Evolutionary conservation across 1,140 invertebrate species (phyloP), one percentile per base, ranked within the genome.

Genomic region (Phymorhynchus buccinoides): DNA sequence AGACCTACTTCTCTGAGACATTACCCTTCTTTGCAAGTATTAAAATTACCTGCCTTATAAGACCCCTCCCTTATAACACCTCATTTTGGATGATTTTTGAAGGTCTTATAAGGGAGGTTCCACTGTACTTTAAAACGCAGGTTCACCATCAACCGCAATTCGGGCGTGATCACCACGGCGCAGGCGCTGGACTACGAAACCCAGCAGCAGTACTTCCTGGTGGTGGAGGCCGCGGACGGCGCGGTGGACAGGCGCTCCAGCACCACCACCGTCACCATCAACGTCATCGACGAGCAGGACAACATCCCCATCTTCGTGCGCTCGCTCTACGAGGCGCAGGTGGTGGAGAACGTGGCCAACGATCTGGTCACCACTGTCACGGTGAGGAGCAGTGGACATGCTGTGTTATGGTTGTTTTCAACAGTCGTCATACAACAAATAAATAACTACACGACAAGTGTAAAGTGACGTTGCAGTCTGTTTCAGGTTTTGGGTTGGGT

Each of bases 261-360:
- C 41, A 84, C 87, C 16, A 77, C 88, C 7, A 88, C 84, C 62
- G 87, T 91, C 22, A 90, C 86, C 27, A 87, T 91, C 62, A 86
- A 84, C 78, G 89, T 91, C 1, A 30, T 83, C 30, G 90, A 91
- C 83, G 48, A 86, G 12, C 66, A 89, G 22, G 90, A 91, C 84
- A 80, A 83, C 27, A 80, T 90, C 22, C 90, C 90, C 35, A 52
- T 86, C 27, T 91, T 91, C 86, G 81, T 84, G 27, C 56, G 85
- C 22, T 56, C 83, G 35, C 52, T 83, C 16, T 89, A 90, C 81
- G 85, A 85, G 7, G 80, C 79, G 1, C 75, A 32, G 18, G 87
- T 91, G 12, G 79, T 48, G 16, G 90, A 91, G 75, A 89, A 88
- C 82, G 39, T 84, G 35, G 6, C 79, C n/a, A 82, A 77, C 75